A percentile compares a stretch with the other conserved stretches of the same genome.
phyloP scores from a whole-genome alignment of 2,888 invertebrate species.

The Reticulitermes lucifugus region DNA sequence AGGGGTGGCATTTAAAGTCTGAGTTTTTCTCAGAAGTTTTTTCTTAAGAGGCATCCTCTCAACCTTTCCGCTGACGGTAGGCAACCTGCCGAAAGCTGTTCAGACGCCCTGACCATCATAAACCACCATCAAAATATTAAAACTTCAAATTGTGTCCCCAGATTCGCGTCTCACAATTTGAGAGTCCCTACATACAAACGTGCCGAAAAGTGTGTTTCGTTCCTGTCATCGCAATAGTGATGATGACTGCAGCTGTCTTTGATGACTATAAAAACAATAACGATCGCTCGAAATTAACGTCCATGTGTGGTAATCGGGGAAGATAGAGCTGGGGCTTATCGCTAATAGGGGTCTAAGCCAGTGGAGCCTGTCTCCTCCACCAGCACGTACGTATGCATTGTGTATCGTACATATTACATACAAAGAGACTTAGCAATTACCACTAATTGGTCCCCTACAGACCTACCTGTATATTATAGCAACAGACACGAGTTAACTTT shows the following conservation, averaged over 20 bases:
- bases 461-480: slow-evolving; percentile 22
- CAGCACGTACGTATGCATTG: background rate
- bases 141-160: too few species aligned
- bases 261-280: slow-evolving; percentile 40
- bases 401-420: slow-evolving; percentile 22
- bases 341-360: background rate
- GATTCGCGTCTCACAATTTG: background rate
- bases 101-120: too few species aligned
- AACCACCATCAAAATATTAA: too few species aligned
- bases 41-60: too few species aligned
- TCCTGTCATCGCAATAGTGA: background rate
- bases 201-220: background rate
- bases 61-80: too few species aligned
- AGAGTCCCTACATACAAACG: background rate
- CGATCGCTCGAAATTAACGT: slow-evolving; percentile 2
- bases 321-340: background rate
- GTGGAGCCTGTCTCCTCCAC: slow-evolving; percentile 10
- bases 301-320: background rate
- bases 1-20: too few species aligned
- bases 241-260: slow-evolving; percentile 32
- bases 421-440: slow-evolving; percentile 48
- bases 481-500: slow-evolving; percentile 13
- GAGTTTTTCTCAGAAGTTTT: too few species aligned
- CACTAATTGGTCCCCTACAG: slow-evolving; percentile 39
- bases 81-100: too few species aligned